Evolutionary conservation across 2,888 invertebrate species (phyloP).

Genomic region (Pammene aurita): DNA sequence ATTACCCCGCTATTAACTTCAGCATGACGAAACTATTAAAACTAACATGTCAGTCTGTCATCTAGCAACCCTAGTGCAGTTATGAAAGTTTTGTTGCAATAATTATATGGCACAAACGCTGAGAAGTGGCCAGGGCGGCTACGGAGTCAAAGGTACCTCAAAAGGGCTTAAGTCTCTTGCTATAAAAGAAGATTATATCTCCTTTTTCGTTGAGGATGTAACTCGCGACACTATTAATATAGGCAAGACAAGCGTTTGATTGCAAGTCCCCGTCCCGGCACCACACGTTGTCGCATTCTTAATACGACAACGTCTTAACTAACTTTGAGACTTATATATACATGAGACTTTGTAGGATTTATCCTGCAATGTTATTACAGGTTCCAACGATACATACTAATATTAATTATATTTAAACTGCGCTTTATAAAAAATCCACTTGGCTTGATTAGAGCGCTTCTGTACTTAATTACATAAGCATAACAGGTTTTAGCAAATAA

Average conservation of each 20-base stretch:
- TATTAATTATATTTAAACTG: constrained; percentile 42
- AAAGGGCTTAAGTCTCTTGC: neutral
- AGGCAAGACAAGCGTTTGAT: constrained; percentile 70
- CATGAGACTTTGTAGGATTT: neutral
- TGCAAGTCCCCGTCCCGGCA: constrained; percentile 57
- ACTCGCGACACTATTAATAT: constrained; percentile 69
- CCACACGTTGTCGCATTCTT: constrained; percentile 23
- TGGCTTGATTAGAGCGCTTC: constrained; percentile 41
- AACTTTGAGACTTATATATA: neutral
- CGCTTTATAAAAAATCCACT: constrained; percentile 38
- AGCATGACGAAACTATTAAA: constrained; percentile 40
- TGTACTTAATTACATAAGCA: constrained; percentile 42
- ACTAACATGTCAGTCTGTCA: constrained; percentile 35
- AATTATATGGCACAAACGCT: constrained; percentile 65
- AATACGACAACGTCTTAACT: constrained; percentile 5
- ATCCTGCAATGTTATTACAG: constrained; percentile 36
- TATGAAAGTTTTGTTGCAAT: constrained; percentile 75
- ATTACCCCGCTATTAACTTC: constrained; percentile 30
- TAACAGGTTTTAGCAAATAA: constrained; percentile 40
- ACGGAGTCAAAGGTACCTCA: neutral
- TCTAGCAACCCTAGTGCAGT: constrained; percentile 48
- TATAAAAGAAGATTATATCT: neutral
- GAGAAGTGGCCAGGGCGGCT: constrained; percentile 53
- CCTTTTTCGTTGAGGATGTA: constrained; percentile 59
- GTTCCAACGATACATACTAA: constrained; percentile 41